phyloP scores from a whole-genome alignment of 2,888 invertebrate species.

The Erebia ligea region DNA sequence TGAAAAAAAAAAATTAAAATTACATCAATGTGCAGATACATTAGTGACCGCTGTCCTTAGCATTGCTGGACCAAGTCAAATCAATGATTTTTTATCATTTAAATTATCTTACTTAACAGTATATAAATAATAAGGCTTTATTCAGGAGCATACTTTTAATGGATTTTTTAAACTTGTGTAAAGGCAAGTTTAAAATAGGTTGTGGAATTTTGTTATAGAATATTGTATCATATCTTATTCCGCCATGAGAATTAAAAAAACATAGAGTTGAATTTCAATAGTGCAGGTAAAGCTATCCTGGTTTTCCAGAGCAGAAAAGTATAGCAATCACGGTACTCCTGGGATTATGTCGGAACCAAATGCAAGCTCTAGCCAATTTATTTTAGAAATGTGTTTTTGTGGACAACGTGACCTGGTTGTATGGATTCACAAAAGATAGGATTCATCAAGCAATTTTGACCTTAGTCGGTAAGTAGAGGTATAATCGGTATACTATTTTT shows the following conservation, averaged over 20 bases:
- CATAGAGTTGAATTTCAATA: slow-evolving; percentile 2
- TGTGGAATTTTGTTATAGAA: no score
- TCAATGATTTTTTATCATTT: no score
- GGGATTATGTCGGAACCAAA: slow-evolving; percentile 12
- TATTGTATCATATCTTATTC: background rate
- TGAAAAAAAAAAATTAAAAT: no score
- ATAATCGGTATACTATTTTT: background rate
- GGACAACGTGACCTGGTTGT: slow-evolving; percentile 11
- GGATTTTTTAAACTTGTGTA: no score
- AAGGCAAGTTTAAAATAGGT: no score
- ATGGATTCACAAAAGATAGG: slow-evolving; percentile 17
- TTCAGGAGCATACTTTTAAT: no score
- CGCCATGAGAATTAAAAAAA: slow-evolving; percentile 3
- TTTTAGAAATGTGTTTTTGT: slow-evolving; percentile 15
- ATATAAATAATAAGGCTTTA: no score
- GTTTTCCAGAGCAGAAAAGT: slow-evolving; percentile 12
- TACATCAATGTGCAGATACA: no score
- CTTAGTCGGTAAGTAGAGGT: background rate
- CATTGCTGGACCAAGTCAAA: no score
- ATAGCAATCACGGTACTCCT: slow-evolving; percentile 14
- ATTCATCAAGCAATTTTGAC: slow-evolving; percentile 13
- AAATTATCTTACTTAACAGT: no score
- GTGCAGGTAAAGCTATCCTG: background rate
- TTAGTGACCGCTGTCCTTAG: no score
- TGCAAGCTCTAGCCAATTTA: slow-evolving; percentile 13